Evolutionary conservation across 2,888 invertebrate species (phyloP).

Genomic region (Spodoptera picta): DNA sequence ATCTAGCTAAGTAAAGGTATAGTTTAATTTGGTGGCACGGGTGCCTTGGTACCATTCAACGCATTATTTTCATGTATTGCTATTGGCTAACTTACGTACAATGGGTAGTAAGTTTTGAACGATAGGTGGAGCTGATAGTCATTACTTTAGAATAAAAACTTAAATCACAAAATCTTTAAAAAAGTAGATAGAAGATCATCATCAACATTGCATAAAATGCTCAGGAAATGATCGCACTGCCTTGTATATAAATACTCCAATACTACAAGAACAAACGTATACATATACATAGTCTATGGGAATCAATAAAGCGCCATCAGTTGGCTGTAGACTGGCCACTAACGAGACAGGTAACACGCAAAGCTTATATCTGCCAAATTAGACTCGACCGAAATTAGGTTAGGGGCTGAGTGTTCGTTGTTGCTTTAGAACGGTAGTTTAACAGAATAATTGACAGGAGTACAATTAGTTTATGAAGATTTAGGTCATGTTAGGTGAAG

Average conservation of each 20-base stretch:
- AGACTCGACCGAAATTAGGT: slow-evolving; percentile 26
- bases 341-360: slow-evolving; percentile 53
- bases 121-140: too few species aligned
- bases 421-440: slow-evolving; percentile 24
- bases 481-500: background rate
- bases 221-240: too few species aligned
- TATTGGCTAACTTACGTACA: too few species aligned
- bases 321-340: slow-evolving; percentile 19
- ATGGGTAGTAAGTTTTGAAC: too few species aligned
- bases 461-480: slow-evolving; percentile 3
- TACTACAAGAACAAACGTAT: background rate
- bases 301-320: slow-evolving; percentile 26
- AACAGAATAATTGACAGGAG: slow-evolving; percentile 10
- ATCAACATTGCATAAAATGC: too few species aligned
- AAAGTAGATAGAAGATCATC: too few species aligned
- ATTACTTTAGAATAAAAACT: too few species aligned
- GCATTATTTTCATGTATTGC: too few species aligned
- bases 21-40: too few species aligned
- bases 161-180: too few species aligned
- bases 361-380: slow-evolving; percentile 41
- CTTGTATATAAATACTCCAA: background rate
- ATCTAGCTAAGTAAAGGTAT: too few species aligned
- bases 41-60: too few species aligned
- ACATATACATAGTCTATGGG: slow-evolving; percentile 3
- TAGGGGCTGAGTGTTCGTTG: slow-evolving; percentile 26